These are phyloP conservation scores for Sisor rabdophorus DNA, from an alignment of 2,113 vertebrate species.

Conservation along the genomic window DNA sequence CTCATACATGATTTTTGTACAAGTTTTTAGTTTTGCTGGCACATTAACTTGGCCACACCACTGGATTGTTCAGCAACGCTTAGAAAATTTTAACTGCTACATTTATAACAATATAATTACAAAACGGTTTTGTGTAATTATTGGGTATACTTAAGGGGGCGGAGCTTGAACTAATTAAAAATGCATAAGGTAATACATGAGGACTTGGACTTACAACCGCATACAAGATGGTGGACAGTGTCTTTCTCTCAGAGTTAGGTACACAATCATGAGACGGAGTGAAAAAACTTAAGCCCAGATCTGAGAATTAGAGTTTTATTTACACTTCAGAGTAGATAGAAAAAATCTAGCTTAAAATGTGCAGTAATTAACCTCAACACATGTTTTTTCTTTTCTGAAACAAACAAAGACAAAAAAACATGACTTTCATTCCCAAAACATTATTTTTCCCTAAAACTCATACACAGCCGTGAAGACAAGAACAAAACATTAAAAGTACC, in stretches of 20 bases:
- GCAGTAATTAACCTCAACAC: constrained; percentile 59
- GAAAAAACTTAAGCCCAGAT: neutral
- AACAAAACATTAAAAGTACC: neutral
- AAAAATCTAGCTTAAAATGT: constrained; percentile 81
- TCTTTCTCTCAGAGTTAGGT: too few species aligned
- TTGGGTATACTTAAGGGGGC: neutral
- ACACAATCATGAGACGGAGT: too few species aligned
- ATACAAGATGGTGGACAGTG: neutral
- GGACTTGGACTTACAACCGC: neutral
- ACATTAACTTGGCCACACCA: neutral
- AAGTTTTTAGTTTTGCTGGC: too few species aligned
- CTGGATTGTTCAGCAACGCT: neutral
- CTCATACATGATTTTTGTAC: neutral
- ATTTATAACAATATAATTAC: neutral
- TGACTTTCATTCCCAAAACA: neutral
- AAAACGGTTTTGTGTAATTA: neutral
- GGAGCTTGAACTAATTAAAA: neutral
- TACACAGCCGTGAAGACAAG: neutral
- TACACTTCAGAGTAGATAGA: constrained; percentile 80
- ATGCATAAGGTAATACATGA: neutral
- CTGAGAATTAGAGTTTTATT: constrained; percentile 69
- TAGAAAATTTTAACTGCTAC: neutral
- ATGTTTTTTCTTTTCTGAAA: constrained; percentile 30
- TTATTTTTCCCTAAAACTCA: neutral
- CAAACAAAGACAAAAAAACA: neutral